Conservation (phyloP, 92 coral and sea anemone species). For the Heteractis magnifica region DNA sequence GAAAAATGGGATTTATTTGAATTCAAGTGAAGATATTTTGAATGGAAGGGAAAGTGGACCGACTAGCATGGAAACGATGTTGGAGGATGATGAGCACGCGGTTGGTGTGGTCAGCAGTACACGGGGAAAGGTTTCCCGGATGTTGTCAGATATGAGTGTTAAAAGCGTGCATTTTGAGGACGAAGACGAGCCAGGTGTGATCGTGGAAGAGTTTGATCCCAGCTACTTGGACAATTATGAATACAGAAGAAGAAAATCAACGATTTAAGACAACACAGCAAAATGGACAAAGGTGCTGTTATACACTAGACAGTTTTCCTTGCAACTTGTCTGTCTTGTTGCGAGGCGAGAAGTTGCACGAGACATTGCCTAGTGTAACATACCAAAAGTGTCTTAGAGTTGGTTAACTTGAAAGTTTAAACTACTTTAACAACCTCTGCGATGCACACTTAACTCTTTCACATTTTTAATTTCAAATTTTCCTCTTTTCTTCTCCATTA, state of each 20-base stretch:
- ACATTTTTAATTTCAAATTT: too few relatives aligned
- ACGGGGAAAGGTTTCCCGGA: constrained; percentile 35
- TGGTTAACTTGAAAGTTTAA: too few relatives aligned
- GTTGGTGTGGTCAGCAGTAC: not conserved
- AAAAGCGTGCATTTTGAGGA: constrained; percentile 72
- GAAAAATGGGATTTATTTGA: constrained; percentile 23
- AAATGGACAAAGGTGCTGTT: too few relatives aligned
- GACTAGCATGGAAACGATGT: constrained; percentile 20
- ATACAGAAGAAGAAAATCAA: constrained; percentile 44
- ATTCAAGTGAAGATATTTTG: constrained; percentile 13
- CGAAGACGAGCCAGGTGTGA: constrained; percentile 34
- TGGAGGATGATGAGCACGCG: constrained; percentile 16
- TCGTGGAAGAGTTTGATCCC: constrained; percentile 32
- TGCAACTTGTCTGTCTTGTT: too few relatives aligned
- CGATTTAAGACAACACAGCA: constrained; percentile 21
- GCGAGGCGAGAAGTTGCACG: too few relatives aligned
- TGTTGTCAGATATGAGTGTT: constrained; percentile 50
- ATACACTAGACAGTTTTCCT: too few relatives aligned
- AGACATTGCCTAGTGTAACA: too few relatives aligned
- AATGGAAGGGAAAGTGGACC: constrained; percentile 22
- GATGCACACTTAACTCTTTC: too few relatives aligned
- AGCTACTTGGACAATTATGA: constrained; percentile 32
- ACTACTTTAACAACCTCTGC: too few relatives aligned
- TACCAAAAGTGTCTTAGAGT: too few relatives aligned
- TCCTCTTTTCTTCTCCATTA: too few relatives aligned